A percentile compares a stretch with the other conserved stretches of the same genome.
phyloP scores from a whole-genome alignment of 2,797 vertebrate genomes.

The Clarias laeviceps region DNA sequence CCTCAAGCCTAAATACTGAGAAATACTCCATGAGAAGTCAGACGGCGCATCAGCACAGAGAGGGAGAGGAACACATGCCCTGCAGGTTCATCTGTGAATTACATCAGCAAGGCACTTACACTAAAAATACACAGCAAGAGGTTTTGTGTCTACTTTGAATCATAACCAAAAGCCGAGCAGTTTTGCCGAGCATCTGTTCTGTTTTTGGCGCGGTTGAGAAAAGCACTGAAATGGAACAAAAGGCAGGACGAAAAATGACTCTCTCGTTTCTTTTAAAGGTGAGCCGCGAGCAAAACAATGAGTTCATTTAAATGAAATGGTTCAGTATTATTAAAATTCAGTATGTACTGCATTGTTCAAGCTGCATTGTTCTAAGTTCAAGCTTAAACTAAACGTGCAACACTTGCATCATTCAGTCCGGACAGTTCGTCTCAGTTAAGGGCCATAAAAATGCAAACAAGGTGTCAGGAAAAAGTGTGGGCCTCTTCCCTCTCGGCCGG shows the following conservation, averaged over 20 bases:
- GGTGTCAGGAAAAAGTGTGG: slow-evolving; percentile 4
- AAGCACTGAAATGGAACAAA: not conserved
- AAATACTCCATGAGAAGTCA: not conserved
- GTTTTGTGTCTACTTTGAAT: not conserved
- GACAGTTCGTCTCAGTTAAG: slow-evolving; percentile 29
- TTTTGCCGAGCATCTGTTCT: not conserved
- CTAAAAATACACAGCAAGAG: not conserved
- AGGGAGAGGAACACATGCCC: not conserved
- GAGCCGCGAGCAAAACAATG: not conserved
- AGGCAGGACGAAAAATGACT: not conserved
- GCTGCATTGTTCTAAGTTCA: not conserved
- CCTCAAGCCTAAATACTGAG: not conserved
- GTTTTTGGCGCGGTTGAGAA: not conserved
- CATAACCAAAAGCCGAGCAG: not conserved
- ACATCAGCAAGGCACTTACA: not conserved
- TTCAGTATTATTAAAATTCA: not conserved
- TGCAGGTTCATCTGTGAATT: not conserved
- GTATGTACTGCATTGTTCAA: not conserved
- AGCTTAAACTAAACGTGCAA: not conserved
- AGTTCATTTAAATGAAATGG: not conserved
- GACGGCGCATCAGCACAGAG: not conserved
- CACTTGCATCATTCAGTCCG: slow-evolving; percentile 1
- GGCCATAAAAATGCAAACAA: slow-evolving; percentile 39
- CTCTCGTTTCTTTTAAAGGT: not conserved
- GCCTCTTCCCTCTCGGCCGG: not conserved